These are phyloP conservation scores for Eubucco bourcierii DNA, from an alignment of 2,113 vertebrate genomes.

Conservation along the genomic window DNA sequence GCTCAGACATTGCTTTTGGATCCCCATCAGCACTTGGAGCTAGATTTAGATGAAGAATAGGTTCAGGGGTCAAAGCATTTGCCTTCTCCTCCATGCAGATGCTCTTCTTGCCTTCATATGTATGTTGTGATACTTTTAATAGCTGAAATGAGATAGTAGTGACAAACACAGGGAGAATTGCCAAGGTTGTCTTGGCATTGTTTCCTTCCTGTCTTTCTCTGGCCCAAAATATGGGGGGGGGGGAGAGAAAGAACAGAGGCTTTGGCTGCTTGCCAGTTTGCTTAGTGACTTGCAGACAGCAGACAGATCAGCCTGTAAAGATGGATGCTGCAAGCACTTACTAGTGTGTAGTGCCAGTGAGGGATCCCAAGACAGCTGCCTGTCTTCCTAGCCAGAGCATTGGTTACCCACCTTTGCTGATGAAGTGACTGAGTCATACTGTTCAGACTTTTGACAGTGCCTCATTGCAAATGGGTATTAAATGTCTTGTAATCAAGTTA, in stretches of 20 bases:
- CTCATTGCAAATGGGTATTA: not conserved
- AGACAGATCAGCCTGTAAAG: not conserved
- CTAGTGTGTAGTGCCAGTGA: not conserved
- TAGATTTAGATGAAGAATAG: not conserved
- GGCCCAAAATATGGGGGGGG: not conserved
- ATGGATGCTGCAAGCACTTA: not conserved
- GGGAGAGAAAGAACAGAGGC: not conserved
- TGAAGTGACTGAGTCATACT: not conserved
- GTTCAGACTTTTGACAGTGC: not conserved
- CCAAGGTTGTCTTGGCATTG: not conserved
- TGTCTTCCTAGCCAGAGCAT: not conserved
- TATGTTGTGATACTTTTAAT: rapidly evolving
- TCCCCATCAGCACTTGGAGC: rapidly evolving
- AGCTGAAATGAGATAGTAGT: not conserved
- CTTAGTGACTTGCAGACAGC: not conserved
- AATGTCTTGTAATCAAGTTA: not conserved
- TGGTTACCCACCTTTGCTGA: not conserved
- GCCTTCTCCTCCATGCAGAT: not conserved
- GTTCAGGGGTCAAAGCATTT: not conserved
- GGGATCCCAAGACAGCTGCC: not conserved
- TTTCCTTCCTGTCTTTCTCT: not conserved
- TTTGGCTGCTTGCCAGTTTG: not conserved
- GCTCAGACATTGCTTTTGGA: not conserved
- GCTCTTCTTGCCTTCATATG: not conserved
- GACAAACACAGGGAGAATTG: not conserved